Evolutionary conservation across 2,113 vertebrate species (phyloP).

Genomic region (Gnathonemus longibarbis): DNA sequence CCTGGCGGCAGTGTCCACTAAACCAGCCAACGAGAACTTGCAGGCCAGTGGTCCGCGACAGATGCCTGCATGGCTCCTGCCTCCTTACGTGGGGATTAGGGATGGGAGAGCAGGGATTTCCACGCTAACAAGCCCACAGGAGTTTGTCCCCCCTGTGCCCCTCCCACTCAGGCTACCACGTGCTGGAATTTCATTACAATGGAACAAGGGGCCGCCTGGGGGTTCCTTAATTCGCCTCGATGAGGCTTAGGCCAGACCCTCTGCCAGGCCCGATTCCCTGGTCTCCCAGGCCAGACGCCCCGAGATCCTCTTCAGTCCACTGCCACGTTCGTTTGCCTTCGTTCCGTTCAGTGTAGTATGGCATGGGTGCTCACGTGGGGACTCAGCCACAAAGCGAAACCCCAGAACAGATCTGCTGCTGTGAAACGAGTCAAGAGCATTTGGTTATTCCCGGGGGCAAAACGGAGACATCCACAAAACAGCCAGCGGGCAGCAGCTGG

Average conservation of each 20-base stretch:
- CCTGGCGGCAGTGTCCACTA: neutral
- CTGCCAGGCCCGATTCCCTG: neutral
- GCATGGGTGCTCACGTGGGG: neutral
- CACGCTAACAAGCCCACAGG: neutral
- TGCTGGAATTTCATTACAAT: neutral
- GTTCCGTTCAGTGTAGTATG: neutral
- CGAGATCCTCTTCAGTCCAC: neutral
- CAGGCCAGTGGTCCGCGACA: neutral
- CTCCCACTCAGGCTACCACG: neutral
- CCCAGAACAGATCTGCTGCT: neutral
- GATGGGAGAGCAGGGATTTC: neutral
- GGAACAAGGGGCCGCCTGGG: neutral
- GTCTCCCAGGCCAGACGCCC: neutral
- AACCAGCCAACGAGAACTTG: neutral
- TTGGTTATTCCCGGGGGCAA: neutral
- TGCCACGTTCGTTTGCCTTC: neutral
- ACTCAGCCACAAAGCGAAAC: neutral
- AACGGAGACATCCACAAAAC: neutral
- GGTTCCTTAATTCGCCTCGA: neutral
- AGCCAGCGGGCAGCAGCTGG: neutral
- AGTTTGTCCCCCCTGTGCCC: neutral
- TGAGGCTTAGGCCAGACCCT: neutral
- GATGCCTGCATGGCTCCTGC: neutral
- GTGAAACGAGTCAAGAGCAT: neutral
- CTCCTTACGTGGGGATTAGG: neutral